phyloP scores from a whole-genome alignment of 2,888 invertebrate genomes.

The Chymomyza fuscimana region DNA sequence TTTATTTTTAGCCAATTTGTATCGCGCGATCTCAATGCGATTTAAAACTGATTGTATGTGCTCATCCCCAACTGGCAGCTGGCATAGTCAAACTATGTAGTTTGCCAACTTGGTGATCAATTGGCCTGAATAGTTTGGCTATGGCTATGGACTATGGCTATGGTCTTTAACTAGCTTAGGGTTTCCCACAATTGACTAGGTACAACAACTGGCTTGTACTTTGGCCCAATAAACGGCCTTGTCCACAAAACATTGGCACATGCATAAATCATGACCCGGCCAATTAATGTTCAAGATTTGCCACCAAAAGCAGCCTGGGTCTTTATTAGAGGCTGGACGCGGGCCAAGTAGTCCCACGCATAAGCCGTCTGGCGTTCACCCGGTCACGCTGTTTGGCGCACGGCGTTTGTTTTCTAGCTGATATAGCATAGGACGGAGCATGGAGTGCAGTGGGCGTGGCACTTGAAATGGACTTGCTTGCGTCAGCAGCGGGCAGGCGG shows the following conservation, averaged over 20 bases:
- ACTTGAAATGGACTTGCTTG: slow-evolving; percentile 22
- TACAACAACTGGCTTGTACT: too few species aligned
- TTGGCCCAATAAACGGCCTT: not conserved
- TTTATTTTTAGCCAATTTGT: not conserved
- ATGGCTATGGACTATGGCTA: not conserved
- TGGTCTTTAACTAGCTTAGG: not conserved
- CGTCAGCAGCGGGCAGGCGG: slow-evolving; percentile 46
- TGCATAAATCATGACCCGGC: not conserved
- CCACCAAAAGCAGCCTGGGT: too few species aligned
- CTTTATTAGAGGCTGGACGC: not conserved
- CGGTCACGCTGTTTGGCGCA: not conserved
- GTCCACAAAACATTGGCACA: not conserved
- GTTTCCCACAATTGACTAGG: not conserved
- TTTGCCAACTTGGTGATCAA: not conserved
- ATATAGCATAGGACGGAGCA: too few species aligned
- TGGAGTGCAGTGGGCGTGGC: not conserved
- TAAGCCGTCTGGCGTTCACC: not conserved
- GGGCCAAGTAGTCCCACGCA: not conserved
- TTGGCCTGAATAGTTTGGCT: not conserved
- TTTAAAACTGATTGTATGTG: not conserved
- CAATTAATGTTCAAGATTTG: not conserved
- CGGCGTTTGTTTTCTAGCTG: too few species aligned
- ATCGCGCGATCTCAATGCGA: not conserved
- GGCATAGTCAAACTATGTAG: not conserved
- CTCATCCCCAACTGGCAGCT: not conserved